These are phyloP conservation scores for Rhinella marina DNA, from an alignment of 2,797 vertebrate species.

Conservation along the genomic window DNA sequence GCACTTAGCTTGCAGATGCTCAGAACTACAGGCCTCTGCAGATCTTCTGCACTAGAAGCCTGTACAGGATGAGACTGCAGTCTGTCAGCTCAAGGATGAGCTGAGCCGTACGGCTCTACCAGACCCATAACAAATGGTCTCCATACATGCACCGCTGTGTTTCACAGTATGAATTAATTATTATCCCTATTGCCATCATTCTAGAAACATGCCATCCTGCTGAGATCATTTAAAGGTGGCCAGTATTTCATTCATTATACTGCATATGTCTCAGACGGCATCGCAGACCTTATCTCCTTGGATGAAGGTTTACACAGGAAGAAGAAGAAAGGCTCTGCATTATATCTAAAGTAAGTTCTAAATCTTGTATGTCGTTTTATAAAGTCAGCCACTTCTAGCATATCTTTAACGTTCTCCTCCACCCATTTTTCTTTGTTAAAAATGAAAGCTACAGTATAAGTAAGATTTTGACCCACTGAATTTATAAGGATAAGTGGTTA, in stretches of 20 bases:
- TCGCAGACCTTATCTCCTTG: slow-evolving; percentile 35
- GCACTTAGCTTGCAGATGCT: slow-evolving; percentile 44
- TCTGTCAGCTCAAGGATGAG: slow-evolving; percentile 55
- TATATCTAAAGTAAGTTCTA: slow-evolving; percentile 52
- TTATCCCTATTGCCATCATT: slow-evolving; percentile 50
- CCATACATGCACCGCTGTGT: slow-evolving; percentile 39
- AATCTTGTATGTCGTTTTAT: slow-evolving; percentile 2
- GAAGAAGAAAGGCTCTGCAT: slow-evolving; percentile 26
- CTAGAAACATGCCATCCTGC: slow-evolving; percentile 50
- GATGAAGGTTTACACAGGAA: slow-evolving; percentile 30
- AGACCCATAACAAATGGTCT: slow-evolving; percentile 44
- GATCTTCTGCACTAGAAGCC: slow-evolving; percentile 36
- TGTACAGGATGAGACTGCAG: slow-evolving; percentile 59
- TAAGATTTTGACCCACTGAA: background rate
- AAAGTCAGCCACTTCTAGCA: slow-evolving; percentile 1
- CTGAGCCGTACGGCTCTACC: slow-evolving; percentile 43
- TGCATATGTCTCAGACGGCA: slow-evolving; percentile 43
- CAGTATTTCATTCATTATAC: slow-evolving; percentile 40
- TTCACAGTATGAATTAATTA: slow-evolving; percentile 60
- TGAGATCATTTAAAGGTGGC: slow-evolving; percentile 32
- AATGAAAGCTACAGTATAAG: background rate
- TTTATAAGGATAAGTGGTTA: background rate
- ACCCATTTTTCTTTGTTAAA: background rate
- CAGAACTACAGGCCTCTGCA: slow-evolving; percentile 58
- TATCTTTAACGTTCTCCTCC: background rate